A percentile compares a stretch with the other conserved stretches of the same genome.
Conservation (phyloP, 2,113 vertebrate species). For the Deroptyus accipitrinus region DNA sequence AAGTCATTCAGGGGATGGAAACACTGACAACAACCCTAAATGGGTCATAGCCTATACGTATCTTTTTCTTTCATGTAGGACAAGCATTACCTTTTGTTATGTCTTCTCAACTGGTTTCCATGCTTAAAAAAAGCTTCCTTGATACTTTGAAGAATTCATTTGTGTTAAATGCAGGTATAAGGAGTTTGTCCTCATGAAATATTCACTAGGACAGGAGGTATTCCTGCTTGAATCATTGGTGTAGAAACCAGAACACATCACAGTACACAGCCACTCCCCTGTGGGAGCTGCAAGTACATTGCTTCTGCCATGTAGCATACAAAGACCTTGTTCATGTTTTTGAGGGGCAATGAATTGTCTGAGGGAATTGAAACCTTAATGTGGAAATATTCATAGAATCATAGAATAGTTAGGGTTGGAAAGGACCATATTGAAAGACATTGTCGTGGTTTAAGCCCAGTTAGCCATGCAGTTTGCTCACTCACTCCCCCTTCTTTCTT, state of each 20-base stretch:
- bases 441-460: too few relatives aligned
- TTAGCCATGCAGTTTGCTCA: too few relatives aligned
- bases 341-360: background rate
- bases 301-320: too few relatives aligned
- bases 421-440: too few relatives aligned
- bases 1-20: background rate
- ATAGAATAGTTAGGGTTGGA: too few relatives aligned
- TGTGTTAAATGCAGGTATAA: background rate
- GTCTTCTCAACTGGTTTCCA: background rate
- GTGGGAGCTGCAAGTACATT: background rate
- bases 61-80: background rate
- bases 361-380: background rate
- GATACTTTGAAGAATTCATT: background rate
- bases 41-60: accelerated
- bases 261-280: background rate
- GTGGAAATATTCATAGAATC: background rate
- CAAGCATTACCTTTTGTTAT: background rate
- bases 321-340: background rate
- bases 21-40: background rate
- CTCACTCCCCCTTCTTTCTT: too few relatives aligned
- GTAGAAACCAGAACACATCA: background rate
- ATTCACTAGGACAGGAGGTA: background rate
- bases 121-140: background rate
- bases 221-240: background rate
- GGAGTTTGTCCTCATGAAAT: background rate